Conservation (phyloP, 2,888 invertebrate species). For the Phyllotreta cruciferae region DNA sequence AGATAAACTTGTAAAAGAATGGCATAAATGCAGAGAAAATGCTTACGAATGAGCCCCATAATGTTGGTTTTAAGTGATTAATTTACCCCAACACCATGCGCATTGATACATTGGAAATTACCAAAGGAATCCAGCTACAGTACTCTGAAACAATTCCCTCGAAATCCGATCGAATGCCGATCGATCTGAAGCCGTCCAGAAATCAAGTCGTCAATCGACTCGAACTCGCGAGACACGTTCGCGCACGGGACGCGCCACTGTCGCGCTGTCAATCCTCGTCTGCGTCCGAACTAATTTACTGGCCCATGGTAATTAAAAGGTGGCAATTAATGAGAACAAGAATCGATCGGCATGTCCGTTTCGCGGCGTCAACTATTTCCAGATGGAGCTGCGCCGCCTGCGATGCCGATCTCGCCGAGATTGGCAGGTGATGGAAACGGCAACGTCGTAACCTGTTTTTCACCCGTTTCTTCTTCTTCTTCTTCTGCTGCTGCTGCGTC, state of each 20-base stretch:
- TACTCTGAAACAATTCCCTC: neutral
- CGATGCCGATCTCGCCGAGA: slow-evolving; percentile 8
- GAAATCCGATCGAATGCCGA: too few relatives aligned
- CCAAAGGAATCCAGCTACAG: neutral
- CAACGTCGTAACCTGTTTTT: slow-evolving; percentile 6
- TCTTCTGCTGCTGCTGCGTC: too few relatives aligned
- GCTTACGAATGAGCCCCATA: too few relatives aligned
- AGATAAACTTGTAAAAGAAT: too few relatives aligned
- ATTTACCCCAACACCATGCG: too few relatives aligned
- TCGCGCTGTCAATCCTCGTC: slow-evolving; percentile 41
- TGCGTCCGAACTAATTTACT: slow-evolving; percentile 51
- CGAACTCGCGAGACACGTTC: slow-evolving; percentile 46
- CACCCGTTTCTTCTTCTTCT: neutral
- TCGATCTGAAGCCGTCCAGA: too few relatives aligned
- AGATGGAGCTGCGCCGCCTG: slow-evolving; percentile 15
- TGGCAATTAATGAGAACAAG: slow-evolving; percentile 62
- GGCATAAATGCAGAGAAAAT: too few relatives aligned
- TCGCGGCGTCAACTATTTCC: slow-evolving; percentile 56
- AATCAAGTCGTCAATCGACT: slow-evolving; percentile 25
- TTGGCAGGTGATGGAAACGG: slow-evolving; percentile 4
- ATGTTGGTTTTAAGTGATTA: too few relatives aligned
- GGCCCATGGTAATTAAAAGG: slow-evolving; percentile 60
- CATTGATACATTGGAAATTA: neutral
- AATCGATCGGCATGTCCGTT: slow-evolving; percentile 59
- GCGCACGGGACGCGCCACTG: slow-evolving; percentile 41